A percentile compares a stretch with the other conserved stretches of the same genome.
These are phyloP conservation scores for Triplophysa tibetana DNA, from an alignment of 2,113 vertebrate species.

Conservation along the genomic window DNA sequence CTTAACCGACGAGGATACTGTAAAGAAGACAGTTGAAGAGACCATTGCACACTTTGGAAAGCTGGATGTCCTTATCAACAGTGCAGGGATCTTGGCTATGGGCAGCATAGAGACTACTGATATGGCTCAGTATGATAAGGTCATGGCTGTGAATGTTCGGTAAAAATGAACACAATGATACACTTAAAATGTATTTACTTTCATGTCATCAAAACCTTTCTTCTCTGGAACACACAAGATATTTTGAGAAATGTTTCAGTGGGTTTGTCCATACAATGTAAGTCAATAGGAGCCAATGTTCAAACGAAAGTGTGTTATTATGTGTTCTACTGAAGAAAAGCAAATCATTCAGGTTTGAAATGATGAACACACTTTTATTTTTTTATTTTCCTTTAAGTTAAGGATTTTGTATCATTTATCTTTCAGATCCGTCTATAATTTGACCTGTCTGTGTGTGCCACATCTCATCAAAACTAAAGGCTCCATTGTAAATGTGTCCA, in stretches of 20 bases:
- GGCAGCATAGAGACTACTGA: constrained; percentile 76
- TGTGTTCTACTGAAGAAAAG: too few species aligned
- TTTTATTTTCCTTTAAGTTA: not conserved
- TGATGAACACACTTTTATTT: too few species aligned
- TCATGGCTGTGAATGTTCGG: constrained; percentile 82
- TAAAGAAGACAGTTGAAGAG: constrained; percentile 70
- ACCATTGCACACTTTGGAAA: constrained; percentile 71
- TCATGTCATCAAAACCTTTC: too few species aligned
- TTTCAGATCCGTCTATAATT: constrained; percentile 72
- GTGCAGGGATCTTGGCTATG: constrained; percentile 77
- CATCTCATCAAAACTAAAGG: constrained; percentile 78
- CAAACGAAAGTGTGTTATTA: too few species aligned
- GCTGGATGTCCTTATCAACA: constrained; percentile 78
- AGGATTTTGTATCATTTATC: not conserved
- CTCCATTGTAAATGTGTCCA: constrained; percentile 79
- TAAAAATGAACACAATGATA: constrained; percentile 45
- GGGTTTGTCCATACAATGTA: too few species aligned
- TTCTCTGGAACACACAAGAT: too few species aligned
- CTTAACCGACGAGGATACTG: constrained; percentile 73
- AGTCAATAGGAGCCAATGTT: too few species aligned
- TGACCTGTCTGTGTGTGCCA: constrained; percentile 78
- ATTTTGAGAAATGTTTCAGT: too few species aligned
- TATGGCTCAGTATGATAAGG: constrained; percentile 75
- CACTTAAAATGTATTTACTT: too few species aligned
- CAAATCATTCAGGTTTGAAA: too few species aligned